phyloP scores from a whole-genome alignment of 2,113 vertebrate species.

The Pardalotus punctatus region DNA sequence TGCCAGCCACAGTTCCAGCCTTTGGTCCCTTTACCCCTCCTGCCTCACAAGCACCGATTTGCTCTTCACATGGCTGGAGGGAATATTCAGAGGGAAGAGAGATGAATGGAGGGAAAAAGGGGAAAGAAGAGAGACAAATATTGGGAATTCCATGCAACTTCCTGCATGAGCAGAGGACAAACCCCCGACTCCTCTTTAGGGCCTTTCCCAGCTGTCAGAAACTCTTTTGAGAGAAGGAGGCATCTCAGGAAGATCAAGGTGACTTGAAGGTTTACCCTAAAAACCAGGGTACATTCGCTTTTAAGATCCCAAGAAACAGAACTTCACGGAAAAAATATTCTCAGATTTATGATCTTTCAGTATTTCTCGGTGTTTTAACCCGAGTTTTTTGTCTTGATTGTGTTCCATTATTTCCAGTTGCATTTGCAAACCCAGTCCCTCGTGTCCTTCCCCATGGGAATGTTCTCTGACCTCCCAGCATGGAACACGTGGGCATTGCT shows the following conservation, averaged over 20 bases:
- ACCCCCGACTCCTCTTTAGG: background rate
- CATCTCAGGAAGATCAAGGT: background rate
- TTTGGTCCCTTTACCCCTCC: background rate
- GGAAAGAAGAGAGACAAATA: background rate
- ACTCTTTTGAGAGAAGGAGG: background rate
- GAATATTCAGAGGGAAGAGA: background rate
- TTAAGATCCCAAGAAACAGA: background rate
- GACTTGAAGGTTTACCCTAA: background rate
- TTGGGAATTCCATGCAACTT: background rate
- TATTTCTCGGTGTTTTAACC: background rate
- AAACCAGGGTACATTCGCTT: background rate
- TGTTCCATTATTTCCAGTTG: background rate
- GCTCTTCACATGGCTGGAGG: background rate
- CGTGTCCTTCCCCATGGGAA: background rate
- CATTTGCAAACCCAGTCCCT: background rate
- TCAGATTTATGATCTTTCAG: background rate
- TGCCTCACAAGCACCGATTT: background rate
- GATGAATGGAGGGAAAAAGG: background rate
- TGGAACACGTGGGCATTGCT: background rate
- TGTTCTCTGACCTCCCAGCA: background rate
- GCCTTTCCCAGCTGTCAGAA: background rate
- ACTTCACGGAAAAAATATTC: background rate
- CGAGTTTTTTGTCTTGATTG: background rate
- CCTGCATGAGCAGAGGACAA: background rate
- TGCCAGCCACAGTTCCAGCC: background rate